A percentile compares a stretch with the other conserved stretches of the same genome.
Conservation (phyloP, 1,140 invertebrate species). For the Ceratina japonica region DNA sequence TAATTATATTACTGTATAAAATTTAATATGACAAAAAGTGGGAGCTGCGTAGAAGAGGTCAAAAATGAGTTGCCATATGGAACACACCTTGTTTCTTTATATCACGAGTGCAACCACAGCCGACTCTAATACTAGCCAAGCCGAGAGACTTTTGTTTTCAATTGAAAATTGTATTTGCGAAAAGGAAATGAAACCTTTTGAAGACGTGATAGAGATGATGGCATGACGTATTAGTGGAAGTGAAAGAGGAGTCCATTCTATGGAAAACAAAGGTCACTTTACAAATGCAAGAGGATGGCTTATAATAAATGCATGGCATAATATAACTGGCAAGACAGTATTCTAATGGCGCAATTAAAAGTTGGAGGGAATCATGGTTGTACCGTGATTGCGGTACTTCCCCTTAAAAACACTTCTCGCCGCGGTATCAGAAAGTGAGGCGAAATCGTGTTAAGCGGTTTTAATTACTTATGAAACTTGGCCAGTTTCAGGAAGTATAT, state of each 20-base stretch:
- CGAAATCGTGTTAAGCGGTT: conserved; percentile 62
- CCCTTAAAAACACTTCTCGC: conserved; percentile 39
- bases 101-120: too few species aligned
- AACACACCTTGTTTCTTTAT: too few species aligned
- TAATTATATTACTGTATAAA: too few species aligned
- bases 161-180: too few species aligned
- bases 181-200: too few species aligned
- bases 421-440: conserved; percentile 59
- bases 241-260: not conserved
- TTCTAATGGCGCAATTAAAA: conserved; percentile 40
- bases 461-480: conserved; percentile 66
- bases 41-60: too few species aligned
- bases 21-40: too few species aligned
- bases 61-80: too few species aligned
- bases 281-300: not conserved
- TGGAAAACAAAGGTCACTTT: not conserved
- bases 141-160: too few species aligned
- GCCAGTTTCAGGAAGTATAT: conserved; percentile 53
- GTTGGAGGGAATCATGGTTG: conserved; percentile 23
- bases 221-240: not conserved
- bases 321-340: conserved; percentile 26
- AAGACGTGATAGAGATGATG: too few species aligned
- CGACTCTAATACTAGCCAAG: too few species aligned
- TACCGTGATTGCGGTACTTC: not conserved
- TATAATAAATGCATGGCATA: conserved; percentile 12